Evolutionary conservation across 2,797 vertebrate species (phyloP), one percentile per base, ranked within the genome.

Genomic region (Hyperoplus lanceolatus): DNA sequence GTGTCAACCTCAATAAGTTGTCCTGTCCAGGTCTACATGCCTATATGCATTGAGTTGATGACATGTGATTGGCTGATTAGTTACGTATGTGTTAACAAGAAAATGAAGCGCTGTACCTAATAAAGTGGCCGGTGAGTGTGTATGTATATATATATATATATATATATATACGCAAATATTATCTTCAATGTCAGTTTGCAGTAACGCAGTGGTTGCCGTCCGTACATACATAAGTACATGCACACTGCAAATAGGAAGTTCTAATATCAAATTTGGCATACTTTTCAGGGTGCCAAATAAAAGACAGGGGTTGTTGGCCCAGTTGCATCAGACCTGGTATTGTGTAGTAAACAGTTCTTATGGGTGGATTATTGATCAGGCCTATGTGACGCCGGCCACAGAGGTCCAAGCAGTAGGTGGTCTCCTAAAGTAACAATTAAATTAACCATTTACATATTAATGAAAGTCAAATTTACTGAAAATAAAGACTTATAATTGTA

Each of bases 391-490:
- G 49, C 21, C 1, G 3, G 36, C 56, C 21, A 6, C 6, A 42
- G 11, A 10, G 45, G 11, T n/a, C 15, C 11, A 11, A 57, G 4
- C 8, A 36, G 2, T 12, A 4, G 38, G 1, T 5, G 13, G 21
- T 54, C 1, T 14, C 16, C 42, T 29, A 21, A 43, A 14, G 5
- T 11, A 21, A 58, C 38, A 45, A 63, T 58, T 15, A 46, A 29
- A 42, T 38, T 16, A 21, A 2, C 21, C 21, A 21, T 21, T 21
- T 21, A 21, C 21, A 61, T 10, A 4, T 54, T 5, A 45, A n/a
- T 62, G 46, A 45, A 73, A 49, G 38, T 6, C 45, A 9, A 21
- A 66, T 51, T 15, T 69, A 16, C 36, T 63, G 11, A 62, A 54
- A 64, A 72, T 39, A 4, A 3, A 67, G 6, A 21, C 6, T 58